phyloP scores from a whole-genome alignment of 2,888 invertebrate species.

The Drosophila anomelani region DNA sequence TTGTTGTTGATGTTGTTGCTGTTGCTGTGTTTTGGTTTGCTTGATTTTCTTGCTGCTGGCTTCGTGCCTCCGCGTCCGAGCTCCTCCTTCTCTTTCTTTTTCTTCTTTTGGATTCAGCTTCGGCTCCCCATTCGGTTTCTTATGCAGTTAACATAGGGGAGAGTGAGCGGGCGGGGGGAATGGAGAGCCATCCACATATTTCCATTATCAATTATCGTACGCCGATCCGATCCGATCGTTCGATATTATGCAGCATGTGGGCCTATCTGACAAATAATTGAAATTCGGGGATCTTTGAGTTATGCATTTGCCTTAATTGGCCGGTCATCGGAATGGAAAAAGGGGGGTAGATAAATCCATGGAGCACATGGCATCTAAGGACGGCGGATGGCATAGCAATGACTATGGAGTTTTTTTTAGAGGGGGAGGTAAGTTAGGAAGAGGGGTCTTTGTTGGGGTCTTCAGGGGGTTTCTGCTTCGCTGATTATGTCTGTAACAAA shows the following conservation, averaged over 20 bases:
- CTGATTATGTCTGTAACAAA: conserved; percentile 77
- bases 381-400: conserved; percentile 12
- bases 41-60: conserved; percentile 71
- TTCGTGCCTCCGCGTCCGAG: conserved; percentile 55
- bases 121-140: conserved; percentile 54
- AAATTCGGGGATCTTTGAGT: conserved; percentile 45
- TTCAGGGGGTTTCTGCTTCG: conserved; percentile 64
- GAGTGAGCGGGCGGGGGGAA: not conserved
- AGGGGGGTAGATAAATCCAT: not conserved
- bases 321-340: conserved; percentile 39
- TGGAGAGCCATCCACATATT: conserved; percentile 32
- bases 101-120: conserved; percentile 1
- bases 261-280: conserved; percentile 57
- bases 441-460: conserved; percentile 1
- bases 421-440: not conserved
- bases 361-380: conserved; percentile 34
- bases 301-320: conserved; percentile 62
- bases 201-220: conserved; percentile 71
- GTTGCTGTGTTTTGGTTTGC: conserved; percentile 56
- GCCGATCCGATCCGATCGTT: conserved; percentile 59
- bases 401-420: conserved; percentile 43
- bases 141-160: conserved; percentile 58
- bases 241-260: conserved; percentile 49
- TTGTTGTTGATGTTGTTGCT: conserved; percentile 46
- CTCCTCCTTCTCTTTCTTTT: conserved; percentile 17